Conservation (phyloP, 2,113 vertebrate genomes). For the Phrynosoma platyrhinos region DNA sequence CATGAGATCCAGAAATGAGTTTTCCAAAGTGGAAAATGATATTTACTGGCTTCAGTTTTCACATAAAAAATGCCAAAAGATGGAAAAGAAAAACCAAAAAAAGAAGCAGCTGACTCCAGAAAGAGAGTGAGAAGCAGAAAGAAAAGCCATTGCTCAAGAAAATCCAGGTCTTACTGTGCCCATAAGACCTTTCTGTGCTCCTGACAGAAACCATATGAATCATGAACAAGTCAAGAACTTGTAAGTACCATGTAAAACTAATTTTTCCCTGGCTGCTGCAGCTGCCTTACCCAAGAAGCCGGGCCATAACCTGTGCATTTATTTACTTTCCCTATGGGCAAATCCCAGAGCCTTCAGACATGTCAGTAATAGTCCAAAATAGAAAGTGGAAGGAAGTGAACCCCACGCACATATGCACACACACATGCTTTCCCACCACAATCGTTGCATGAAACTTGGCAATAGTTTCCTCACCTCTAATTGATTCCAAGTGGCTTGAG, state of each 20-base stretch:
- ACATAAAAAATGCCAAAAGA: not conserved
- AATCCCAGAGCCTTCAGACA: conserved; percentile 33
- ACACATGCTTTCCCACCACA: not conserved
- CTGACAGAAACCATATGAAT: conserved; percentile 8
- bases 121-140: not conserved
- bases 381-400: conserved; percentile 47
- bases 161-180: conserved; percentile 3
- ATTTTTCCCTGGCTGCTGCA: not conserved
- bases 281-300: conserved; percentile 5
- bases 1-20: not conserved
- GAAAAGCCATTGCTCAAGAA: not conserved
- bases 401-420: not conserved
- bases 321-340: conserved; percentile 36
- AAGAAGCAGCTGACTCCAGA: not conserved
- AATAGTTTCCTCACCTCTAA: not conserved
- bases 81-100: not conserved
- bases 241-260: conserved; percentile 8
- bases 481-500: conserved; percentile 31
- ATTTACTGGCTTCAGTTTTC: not conserved
- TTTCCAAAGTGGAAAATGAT: not conserved
- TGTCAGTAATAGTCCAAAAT: conserved; percentile 36
- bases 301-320: not conserved
- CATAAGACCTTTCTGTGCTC: conserved; percentile 20
- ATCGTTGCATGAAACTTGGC: not conserved
- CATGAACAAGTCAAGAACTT: conserved; percentile 14